Percentiles rank a stretch among this genome's conserved stretches.
Conservation (phyloP, 2,797 vertebrate species). For the Miichthys miiuy region DNA sequence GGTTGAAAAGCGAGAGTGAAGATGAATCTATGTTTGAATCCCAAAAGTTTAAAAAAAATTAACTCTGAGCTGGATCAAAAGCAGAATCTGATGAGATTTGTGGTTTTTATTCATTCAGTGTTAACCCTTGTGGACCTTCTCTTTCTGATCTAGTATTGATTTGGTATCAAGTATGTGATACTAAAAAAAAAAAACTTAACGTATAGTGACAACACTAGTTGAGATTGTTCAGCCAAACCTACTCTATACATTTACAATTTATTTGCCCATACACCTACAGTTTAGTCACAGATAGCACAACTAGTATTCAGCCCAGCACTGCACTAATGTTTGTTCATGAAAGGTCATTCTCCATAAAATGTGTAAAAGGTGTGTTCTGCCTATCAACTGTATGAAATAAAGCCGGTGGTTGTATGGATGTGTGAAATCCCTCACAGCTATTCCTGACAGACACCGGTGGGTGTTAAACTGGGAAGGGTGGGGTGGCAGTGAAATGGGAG, state of each 20-base stretch:
- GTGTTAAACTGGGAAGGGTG: slow-evolving; percentile 45
- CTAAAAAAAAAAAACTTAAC: too few species aligned
- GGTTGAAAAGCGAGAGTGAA: too few species aligned
- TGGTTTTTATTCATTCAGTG: too few species aligned
- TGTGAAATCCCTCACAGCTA: slow-evolving; percentile 59
- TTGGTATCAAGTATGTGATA: too few species aligned
- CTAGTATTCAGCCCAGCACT: not conserved
- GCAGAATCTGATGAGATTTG: too few species aligned
- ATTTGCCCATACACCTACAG: not conserved
- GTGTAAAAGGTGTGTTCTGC: not conserved
- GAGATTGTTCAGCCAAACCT: not conserved
- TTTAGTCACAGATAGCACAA: not conserved
- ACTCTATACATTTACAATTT: not conserved
- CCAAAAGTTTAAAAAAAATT: too few species aligned
- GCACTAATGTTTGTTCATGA: not conserved
- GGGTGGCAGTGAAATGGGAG: slow-evolving; percentile 12
- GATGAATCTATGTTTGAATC: too few species aligned
- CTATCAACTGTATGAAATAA: not conserved
- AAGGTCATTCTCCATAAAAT: not conserved
- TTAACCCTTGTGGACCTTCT: too few species aligned
- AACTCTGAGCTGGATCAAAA: too few species aligned
- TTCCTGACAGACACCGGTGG: slow-evolving; percentile 54
- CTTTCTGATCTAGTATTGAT: too few species aligned
- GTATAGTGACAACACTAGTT: too few species aligned
- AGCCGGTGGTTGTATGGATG: not conserved